Percentiles rank a stretch among this genome's conserved stretches.
These are phyloP conservation scores for Hydropsyche betteni DNA, from an alignment of 2,888 invertebrate species.

Conservation along the genomic window DNA sequence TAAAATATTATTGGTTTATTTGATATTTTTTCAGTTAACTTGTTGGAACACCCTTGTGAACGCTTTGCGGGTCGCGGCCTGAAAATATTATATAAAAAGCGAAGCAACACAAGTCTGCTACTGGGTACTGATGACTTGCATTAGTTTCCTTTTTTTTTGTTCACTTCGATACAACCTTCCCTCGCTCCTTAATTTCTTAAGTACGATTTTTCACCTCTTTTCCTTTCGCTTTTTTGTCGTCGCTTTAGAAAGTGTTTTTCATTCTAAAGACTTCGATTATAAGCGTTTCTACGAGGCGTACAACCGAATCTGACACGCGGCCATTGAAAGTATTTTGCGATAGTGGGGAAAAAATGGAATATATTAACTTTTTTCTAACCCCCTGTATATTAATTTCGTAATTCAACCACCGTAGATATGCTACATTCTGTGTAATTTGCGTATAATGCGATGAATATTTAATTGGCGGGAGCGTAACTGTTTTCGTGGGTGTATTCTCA, in stretches of 20 bases:
- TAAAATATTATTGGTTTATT: too few species aligned
- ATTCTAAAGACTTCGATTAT: slow-evolving; percentile 23
- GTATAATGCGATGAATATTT: slow-evolving; percentile 24
- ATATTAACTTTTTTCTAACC: slow-evolving; percentile 10
- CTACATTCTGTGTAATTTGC: slow-evolving; percentile 11
- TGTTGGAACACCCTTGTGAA: too few species aligned
- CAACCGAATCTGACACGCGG: slow-evolving; percentile 17
- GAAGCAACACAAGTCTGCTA: neutral
- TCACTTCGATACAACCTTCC: slow-evolving; percentile 11
- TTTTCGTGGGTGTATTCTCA: neutral
- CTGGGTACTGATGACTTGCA: slow-evolving; percentile 25
- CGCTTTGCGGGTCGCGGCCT: too few species aligned
- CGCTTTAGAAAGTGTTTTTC: slow-evolving; percentile 11
- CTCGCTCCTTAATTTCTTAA: slow-evolving; percentile 12
- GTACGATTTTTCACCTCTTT: slow-evolving; percentile 24
- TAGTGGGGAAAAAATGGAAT: neutral
- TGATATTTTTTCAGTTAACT: too few species aligned
- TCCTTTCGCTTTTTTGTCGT: slow-evolving; percentile 21
- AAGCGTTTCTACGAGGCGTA: slow-evolving; percentile 20
- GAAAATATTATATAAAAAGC: slow-evolving; percentile 8
- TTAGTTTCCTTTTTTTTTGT: slow-evolving; percentile 8
- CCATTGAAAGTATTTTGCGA: slow-evolving; percentile 15
- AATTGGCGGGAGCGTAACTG: neutral
- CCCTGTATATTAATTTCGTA: neutral
- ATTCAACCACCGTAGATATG: neutral